Evolutionary conservation across 2,888 invertebrate genomes (phyloP).

Genomic region (Amiota communis): DNA sequence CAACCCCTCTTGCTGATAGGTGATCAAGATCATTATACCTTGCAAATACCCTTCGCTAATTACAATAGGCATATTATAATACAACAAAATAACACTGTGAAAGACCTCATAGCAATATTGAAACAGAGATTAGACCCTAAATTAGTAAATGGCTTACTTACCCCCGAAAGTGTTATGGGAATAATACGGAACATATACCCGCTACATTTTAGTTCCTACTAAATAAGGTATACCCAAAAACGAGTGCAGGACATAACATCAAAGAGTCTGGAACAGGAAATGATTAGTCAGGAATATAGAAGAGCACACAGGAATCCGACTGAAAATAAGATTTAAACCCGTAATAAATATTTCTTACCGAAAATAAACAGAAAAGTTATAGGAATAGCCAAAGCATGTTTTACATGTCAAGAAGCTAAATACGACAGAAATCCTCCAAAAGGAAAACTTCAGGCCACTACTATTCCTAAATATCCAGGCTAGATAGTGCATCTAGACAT

Average conservation of each 20-base stretch:
- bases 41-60: slow-evolving; percentile 36
- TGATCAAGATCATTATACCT: slow-evolving; percentile 34
- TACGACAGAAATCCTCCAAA: too few species aligned
- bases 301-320: slow-evolving; percentile 33
- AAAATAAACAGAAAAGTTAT: too few species aligned
- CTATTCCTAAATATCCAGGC: too few species aligned
- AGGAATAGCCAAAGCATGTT: slow-evolving; percentile 5
- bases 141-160: too few species aligned
- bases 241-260: slow-evolving; percentile 24
- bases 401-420: slow-evolving; percentile 38
- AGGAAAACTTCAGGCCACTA: too few species aligned
- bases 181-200: slow-evolving; percentile 30
- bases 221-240: slow-evolving; percentile 31
- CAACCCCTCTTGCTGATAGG: slow-evolving; percentile 34
- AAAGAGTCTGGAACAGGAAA: slow-evolving; percentile 26
- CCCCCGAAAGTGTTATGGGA: slow-evolving; percentile 18
- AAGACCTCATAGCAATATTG: too few species aligned
- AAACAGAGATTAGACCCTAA: too few species aligned
- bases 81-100: slow-evolving; percentile 15
- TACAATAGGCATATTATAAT: slow-evolving; percentile 38
- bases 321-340: slow-evolving; percentile 33
- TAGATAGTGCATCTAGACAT: too few species aligned
- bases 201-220: slow-evolving; percentile 29
- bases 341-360: too few species aligned
- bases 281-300: slow-evolving; percentile 29